Evolutionary conservation across 2,888 invertebrate genomes (phyloP), one percentile per base, ranked within the genome.

Genomic region (Napeogenes inachia): DNA sequence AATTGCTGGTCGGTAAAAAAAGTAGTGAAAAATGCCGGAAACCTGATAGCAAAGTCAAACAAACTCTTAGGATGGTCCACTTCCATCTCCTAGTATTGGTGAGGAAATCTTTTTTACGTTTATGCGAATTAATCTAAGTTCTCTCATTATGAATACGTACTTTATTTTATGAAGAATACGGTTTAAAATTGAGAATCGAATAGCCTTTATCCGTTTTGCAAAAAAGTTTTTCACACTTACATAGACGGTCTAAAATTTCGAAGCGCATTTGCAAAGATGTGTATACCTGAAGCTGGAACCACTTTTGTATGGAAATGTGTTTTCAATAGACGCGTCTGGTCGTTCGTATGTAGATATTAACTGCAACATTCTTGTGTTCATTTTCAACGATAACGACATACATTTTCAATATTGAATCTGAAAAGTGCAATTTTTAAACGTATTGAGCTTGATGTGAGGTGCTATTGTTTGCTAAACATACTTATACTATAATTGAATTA

Each of bases 271-370:
- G 75, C 77, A 77, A 82, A 81, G 79, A 77, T 76, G 79, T 74
- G 76, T 78, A 80, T 77, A 77, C 77, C 77, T 70, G 69, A 75
- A 78, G 78, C 77, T 71, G 68, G 75, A 70, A 77, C 77, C 75
- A 76, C 77, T 82, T 82, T 79, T 77, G 77, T 77, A 77, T 80
- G 79, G 78, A 83, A 83, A 84, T 83, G 82, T 79, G 78, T 80
- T 80, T 79, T 69, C 72, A 70, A 73, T 71, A 67, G 65, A 66
- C 63, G 63, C 65, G 58, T 66, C 56, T 61, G 59, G 60, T 66
- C 62, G 63, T 67, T 58, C 57, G 57, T 59, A 50, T 66, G 57
- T 53, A 53, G 54, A 58, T 62, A 63, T 63, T 63, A 66, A 62
- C 66, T 63, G 59, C 38, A 55, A 59, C 57, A 63, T 60, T 63